These are phyloP conservation scores for Tretioscincus oriximinensis DNA, from an alignment of 2,113 vertebrate genomes.

Conservation along the genomic window DNA sequence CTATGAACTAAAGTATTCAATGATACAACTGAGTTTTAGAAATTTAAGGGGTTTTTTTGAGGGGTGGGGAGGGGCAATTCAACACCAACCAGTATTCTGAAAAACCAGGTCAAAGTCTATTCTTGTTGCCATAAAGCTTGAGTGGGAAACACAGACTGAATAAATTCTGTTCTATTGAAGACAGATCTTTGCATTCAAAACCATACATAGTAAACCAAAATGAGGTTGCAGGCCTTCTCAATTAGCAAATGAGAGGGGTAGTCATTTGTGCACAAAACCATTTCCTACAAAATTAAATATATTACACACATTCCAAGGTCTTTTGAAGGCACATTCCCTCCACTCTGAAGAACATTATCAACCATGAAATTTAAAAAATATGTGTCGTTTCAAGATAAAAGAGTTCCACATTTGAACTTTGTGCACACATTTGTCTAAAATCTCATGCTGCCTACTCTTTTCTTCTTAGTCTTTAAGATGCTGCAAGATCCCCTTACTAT, in stretches of 20 bases:
- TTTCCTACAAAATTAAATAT: constrained; percentile 15
- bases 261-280: not conserved
- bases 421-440: too few species aligned
- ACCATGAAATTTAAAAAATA: not conserved
- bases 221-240: not conserved
- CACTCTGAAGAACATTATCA: not conserved
- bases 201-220: not conserved
- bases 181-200: not conserved
- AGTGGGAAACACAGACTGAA: constrained; percentile 6
- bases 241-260: constrained; percentile 17
- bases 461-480: too few species aligned
- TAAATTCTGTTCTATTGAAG: constrained; percentile 10
- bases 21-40: constrained; percentile 49
- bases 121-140: constrained; percentile 30
- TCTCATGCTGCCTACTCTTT: too few species aligned
- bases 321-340: too few species aligned
- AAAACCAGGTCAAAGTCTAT: constrained; percentile 41
- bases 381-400: not conserved
- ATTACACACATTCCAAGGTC: too few species aligned
- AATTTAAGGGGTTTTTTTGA: constrained; percentile 39
- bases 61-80: not conserved
- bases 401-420: not conserved
- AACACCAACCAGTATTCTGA: constrained; percentile 29
- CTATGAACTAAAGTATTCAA: not conserved
- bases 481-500: too few species aligned